A percentile compares a stretch with the other conserved stretches of the same genome.
phyloP scores from a whole-genome alignment of 2,888 invertebrate species.

The Drosophila paranaensis region DNA sequence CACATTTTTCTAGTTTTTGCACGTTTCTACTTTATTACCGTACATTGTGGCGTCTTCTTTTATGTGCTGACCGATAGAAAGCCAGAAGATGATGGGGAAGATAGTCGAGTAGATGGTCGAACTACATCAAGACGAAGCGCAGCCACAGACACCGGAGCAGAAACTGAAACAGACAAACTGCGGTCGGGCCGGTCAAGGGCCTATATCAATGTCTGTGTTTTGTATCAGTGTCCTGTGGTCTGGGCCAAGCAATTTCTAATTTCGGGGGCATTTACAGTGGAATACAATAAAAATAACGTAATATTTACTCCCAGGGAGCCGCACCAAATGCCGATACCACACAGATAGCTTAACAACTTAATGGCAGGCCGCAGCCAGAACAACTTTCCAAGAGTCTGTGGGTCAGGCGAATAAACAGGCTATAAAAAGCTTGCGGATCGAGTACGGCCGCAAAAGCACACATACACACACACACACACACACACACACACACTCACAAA shows the following conservation, averaged over 20 bases:
- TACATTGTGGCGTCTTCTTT: conserved; percentile 49
- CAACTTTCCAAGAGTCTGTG: conserved; percentile 46
- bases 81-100: conserved; percentile 14
- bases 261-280: conserved; percentile 65
- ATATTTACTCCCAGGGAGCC: conserved; percentile 65
- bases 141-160: conserved; percentile 1
- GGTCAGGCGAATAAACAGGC: conserved; percentile 51
- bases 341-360: conserved; percentile 80
- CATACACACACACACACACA: conserved; percentile 6
- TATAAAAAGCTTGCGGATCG: conserved; percentile 38
- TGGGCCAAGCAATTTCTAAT: conserved; percentile 68
- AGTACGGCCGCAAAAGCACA: conserved; percentile 13
- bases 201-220: conserved; percentile 11
- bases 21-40: conserved; percentile 79
- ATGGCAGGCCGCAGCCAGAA: conserved; percentile 70
- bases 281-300: conserved; percentile 70
- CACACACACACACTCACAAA: conserved; percentile 40
- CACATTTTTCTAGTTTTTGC: conserved; percentile 80
- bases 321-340: conserved; percentile 70
- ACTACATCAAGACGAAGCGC: conserved; percentile 27
- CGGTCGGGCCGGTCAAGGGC: conserved; percentile 48
- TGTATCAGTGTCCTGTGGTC: conserved; percentile 19
- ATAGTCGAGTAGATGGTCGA: conserved; percentile 22
- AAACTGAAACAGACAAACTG: conserved; percentile 45
- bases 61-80: conserved; percentile 60